Conservation (phyloP, 2,888 invertebrate species). For the Lithophane ornitopus region DNA sequence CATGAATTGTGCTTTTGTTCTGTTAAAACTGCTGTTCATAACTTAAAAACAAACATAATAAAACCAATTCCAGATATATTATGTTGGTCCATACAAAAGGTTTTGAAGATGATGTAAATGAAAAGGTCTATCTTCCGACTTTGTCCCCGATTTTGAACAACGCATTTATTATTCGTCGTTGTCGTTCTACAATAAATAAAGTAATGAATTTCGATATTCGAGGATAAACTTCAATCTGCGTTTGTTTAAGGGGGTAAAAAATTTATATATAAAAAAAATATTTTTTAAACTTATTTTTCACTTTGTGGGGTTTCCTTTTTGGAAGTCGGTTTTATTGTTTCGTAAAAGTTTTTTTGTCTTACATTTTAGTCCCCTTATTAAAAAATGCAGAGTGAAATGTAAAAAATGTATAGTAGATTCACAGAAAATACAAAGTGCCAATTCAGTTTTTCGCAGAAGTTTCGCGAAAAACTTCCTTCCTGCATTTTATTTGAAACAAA, state of each 20-base stretch:
- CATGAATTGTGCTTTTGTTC: not conserved
- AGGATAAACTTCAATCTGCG: no score
- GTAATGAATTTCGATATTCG: conserved; percentile 5
- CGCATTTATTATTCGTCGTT: conserved; percentile 9
- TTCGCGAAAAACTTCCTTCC: conserved; percentile 4
- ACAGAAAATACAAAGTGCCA: no score
- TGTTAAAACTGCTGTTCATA: conserved; percentile 8
- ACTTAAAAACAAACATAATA: not conserved
- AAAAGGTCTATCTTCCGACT: conserved; percentile 1
- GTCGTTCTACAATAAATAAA: conserved; percentile 4
- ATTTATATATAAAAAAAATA: no score
- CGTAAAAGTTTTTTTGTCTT: no score
- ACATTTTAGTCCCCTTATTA: not conserved
- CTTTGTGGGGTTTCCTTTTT: no score
- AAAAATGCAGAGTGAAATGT: not conserved
- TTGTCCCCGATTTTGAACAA: conserved; percentile 19
- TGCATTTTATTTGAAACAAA: not conserved
- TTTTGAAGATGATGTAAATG: conserved; percentile 17
- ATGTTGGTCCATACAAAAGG: not conserved
- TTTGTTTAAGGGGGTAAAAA: no score
- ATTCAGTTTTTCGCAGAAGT: not conserved
- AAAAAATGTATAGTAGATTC: not conserved
- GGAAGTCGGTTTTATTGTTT: no score
- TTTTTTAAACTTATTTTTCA: no score
- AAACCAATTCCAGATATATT: not conserved